phyloP scores from a whole-genome alignment of 2,888 invertebrate species.

The Steromphala cineraria region DNA sequence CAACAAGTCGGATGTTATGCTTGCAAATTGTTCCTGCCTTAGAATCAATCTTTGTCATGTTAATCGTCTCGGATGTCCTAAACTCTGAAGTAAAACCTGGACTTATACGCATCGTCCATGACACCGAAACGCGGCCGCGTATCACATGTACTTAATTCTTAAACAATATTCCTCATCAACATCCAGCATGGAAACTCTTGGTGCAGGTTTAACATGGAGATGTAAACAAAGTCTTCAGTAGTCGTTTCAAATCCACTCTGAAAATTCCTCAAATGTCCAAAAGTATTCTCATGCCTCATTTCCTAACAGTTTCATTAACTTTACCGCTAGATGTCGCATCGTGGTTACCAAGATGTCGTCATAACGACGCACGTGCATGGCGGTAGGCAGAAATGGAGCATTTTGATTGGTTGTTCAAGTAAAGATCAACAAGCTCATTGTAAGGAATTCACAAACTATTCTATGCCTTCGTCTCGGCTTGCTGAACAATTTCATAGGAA shows the following conservation, averaged over 20 bases:
- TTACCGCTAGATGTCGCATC: neutral
- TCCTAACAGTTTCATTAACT: slow-evolving; percentile 9
- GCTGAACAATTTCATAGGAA: slow-evolving; percentile 17
- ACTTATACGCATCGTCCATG: too few species aligned
- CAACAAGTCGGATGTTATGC: too few species aligned
- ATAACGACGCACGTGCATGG: neutral
- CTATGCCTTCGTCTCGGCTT: slow-evolving; percentile 11
- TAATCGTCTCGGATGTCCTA: too few species aligned
- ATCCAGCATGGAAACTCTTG: too few species aligned
- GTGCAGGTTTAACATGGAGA: too few species aligned
- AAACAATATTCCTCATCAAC: too few species aligned
- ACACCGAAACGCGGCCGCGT: too few species aligned
- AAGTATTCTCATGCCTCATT: neutral
- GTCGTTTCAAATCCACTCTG: neutral
- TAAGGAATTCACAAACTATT: slow-evolving; percentile 5
- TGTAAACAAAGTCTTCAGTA: neutral
- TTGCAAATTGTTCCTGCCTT: too few species aligned
- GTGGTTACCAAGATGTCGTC: slow-evolving; percentile 3
- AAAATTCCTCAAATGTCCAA: slow-evolving; percentile 12
- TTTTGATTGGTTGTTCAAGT: neutral
- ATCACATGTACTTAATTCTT: too few species aligned
- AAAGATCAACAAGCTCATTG: slow-evolving; percentile 1
- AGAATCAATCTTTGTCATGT: too few species aligned
- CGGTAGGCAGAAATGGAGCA: neutral
- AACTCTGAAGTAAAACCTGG: too few species aligned